A percentile compares a stretch with the other conserved stretches of the same genome.
Evolutionary conservation across 2,113 vertebrate species (phyloP).

Genomic region (Trichechus manatus): DNA sequence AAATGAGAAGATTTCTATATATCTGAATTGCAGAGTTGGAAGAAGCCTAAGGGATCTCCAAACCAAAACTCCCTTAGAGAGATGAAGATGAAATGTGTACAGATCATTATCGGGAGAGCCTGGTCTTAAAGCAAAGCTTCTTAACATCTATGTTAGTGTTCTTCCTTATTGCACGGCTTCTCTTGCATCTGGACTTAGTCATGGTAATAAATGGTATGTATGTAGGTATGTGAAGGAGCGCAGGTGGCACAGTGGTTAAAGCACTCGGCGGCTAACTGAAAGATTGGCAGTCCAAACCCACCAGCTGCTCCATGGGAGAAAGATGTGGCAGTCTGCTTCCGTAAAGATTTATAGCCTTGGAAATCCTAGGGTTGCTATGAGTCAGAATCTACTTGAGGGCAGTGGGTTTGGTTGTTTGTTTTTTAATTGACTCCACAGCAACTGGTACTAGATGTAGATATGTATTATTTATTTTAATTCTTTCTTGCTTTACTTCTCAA

Average conservation of each 20-base stretch:
- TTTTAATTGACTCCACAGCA: not conserved
- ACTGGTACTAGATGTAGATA: not conserved
- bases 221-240: not conserved
- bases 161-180: not conserved
- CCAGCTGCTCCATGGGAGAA: not conserved
- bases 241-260: too few species aligned
- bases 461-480: not conserved
- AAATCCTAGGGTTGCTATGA: not conserved
- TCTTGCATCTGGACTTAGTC: not conserved
- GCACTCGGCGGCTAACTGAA: not conserved
- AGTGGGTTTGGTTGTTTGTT: too few species aligned
- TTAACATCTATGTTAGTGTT: accelerated
- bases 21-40: not conserved
- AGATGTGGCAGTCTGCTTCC: not conserved
- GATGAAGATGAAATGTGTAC: not conserved
- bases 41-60: not conserved
- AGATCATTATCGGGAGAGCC: not conserved
- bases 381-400: not conserved
- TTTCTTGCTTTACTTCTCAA: not conserved
- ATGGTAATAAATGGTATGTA: accelerated
- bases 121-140: not conserved
- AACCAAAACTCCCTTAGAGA: not conserved
- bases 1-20: not conserved
- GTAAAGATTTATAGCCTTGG: not conserved
- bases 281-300: not conserved